Percentiles rank a stretch among this genome's conserved stretches.
These are phyloP conservation scores for Parnassius mnemosyne DNA, from an alignment of 2,888 invertebrate genomes.

Conservation along the genomic window DNA sequence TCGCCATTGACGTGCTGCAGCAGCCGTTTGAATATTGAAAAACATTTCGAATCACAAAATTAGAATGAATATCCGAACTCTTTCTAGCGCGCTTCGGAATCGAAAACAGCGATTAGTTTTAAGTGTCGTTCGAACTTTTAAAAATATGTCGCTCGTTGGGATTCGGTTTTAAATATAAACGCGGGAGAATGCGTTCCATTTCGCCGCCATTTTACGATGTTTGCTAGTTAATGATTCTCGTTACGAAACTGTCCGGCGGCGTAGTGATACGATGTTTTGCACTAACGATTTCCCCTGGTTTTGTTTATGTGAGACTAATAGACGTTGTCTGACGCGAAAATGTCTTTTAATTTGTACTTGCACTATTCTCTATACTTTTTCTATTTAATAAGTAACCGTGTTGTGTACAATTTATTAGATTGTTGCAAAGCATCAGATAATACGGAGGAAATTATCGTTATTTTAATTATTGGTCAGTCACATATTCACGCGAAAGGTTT, in stretches of 20 bases:
- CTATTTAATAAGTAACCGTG: not conserved
- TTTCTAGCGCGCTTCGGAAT: conserved; percentile 73
- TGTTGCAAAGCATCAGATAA: not conserved
- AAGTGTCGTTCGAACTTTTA: conserved; percentile 77
- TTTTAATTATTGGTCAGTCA: conserved; percentile 30
- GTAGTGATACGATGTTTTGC: conserved; percentile 62
- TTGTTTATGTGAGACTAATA: conserved; percentile 3
- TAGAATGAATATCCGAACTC: conserved; percentile 74
- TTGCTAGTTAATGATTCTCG: conserved; percentile 69
- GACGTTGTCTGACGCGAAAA: not conserved
- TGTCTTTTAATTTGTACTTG: no score
- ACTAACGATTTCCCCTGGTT: conserved; percentile 28
- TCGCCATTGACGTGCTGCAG: conserved; percentile 59
- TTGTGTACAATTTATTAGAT: not conserved
- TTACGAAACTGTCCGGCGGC: conserved; percentile 55
- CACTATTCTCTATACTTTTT: not conserved
- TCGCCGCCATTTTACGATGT: conserved; percentile 74
- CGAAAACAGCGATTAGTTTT: conserved; percentile 80
- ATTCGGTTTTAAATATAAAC: conserved; percentile 73
- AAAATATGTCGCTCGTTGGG: conserved; percentile 78
- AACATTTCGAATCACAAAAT: conserved; percentile 63
- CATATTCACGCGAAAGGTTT: conserved; percentile 29
- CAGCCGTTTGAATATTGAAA: conserved; percentile 73
- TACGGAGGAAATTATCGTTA: conserved; percentile 17
- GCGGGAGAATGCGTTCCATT: conserved; percentile 72